Base-by-base conservation (phyloP, 2,888 invertebrate genomes). In the Sphaerophoria rueppellii region DNA sequence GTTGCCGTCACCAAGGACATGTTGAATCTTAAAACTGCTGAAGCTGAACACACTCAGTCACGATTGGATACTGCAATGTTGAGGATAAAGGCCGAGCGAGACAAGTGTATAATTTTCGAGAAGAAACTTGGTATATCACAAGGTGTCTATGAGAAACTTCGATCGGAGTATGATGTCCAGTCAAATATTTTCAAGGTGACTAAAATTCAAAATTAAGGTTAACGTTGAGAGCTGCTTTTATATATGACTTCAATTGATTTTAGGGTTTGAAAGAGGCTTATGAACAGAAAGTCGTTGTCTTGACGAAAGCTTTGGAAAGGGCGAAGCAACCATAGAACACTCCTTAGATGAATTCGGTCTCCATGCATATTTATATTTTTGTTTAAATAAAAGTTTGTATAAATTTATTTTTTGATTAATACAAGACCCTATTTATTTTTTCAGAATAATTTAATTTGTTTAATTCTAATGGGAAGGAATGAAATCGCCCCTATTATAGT, bases 1-100 rank as follows among this genome's bases (percentile, higher is more conserved):
- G 94, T 96, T n/a, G 91, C 93, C 9, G 96, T 97, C 79, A 96
- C 96, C 2, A 96, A 96, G 90, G 96, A 96, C 88, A 92, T 97
- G 89, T 91, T 97, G 32, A 95, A 95, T 88, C 95, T 97, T 60
- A 94, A 96, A 86, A 96, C 95, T 89, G 93, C 95, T 73, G 97
- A 97, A 92, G 94, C 96, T 16, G 95, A 95, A 76, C 96, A 96
- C 90, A 93, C 96, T 89, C 94, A 95, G 92, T 93, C 94, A 70
- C 94, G 96, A 88, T 92, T 96, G 78, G 93, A 94, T 88, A 93
- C 94, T 12, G 95, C 96, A 94, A 95, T 95, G 88, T 92, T 93
- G 1, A 94, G 94, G 89, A 95, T 95, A 86, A 94, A 94, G 81
- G 94, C 94, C 0, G 96, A 97, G 91, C 95, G 95, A 88, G 95